A percentile compares a stretch with the other conserved stretches of the same genome.
Evolutionary conservation across 2,113 vertebrate genomes (phyloP).

Genomic region (Helogale parvula): DNA sequence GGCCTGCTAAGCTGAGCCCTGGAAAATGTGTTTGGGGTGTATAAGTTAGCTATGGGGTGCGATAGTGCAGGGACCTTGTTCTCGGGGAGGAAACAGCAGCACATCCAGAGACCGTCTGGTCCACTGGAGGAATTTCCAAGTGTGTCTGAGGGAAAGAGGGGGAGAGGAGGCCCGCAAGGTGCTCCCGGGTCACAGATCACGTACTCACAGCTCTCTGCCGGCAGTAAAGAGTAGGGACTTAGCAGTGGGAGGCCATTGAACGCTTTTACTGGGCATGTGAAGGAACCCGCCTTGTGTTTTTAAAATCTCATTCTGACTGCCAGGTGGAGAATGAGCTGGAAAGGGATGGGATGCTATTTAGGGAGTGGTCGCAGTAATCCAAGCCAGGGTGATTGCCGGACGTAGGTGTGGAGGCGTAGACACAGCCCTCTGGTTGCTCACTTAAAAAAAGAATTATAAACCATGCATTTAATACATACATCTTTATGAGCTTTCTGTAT

Average conservation of each 20-base stretch:
- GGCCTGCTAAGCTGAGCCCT: background rate
- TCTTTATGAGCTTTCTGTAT: background rate
- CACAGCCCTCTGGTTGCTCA: background rate
- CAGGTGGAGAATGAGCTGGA: background rate
- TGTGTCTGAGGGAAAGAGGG: background rate
- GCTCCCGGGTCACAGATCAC: background rate
- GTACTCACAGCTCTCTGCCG: background rate
- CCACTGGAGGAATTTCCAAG: background rate
- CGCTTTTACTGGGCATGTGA: background rate
- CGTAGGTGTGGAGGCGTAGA: background rate
- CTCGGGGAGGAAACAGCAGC: background rate
- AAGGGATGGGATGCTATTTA: background rate
- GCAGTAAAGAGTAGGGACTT: background rate
- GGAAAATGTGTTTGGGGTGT: background rate
- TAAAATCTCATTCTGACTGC: background rate
- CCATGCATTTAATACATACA: background rate
- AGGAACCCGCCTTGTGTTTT: background rate
- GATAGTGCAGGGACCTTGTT: background rate
- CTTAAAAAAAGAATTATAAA: background rate
- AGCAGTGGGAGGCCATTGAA: background rate
- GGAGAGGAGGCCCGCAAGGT: background rate
- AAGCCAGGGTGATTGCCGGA: background rate
- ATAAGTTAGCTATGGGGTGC: background rate
- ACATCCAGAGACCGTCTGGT: fast-evolving
- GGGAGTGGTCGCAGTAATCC: background rate